phyloP scores from a whole-genome alignment of 2,797 vertebrate genomes.

The Amniataba percoides region DNA sequence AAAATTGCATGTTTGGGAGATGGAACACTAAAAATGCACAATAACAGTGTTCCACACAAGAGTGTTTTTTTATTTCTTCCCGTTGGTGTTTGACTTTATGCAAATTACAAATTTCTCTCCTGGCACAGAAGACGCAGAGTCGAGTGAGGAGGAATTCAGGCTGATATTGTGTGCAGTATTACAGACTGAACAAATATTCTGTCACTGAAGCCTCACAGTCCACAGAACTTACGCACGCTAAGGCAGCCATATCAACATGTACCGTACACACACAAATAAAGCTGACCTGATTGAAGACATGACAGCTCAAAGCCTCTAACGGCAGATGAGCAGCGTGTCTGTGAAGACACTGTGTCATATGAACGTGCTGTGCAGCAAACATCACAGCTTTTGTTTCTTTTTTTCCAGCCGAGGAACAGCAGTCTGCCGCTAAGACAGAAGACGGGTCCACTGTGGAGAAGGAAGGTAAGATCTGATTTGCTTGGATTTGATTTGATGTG shows the following conservation, averaged over 20 bases:
- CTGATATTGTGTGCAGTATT: slow-evolving; percentile 13
- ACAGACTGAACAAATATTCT: slow-evolving; percentile 24
- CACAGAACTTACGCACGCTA: slow-evolving; percentile 3
- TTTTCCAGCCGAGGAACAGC: slow-evolving; percentile 55
- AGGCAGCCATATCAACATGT: neutral
- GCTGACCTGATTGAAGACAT: slow-evolving; percentile 6
- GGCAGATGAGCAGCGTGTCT: neutral
- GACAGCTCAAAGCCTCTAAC: neutral
- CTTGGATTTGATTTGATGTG: slow-evolving; percentile 29
- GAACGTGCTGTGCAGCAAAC: slow-evolving; percentile 17
- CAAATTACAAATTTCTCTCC: slow-evolving; percentile 45
- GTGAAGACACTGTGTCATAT: slow-evolving; percentile 9
- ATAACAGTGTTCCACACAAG: neutral
- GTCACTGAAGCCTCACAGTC: slow-evolving; percentile 13
- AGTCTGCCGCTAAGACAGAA: slow-evolving; percentile 52
- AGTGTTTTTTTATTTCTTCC: slow-evolving; percentile 14
- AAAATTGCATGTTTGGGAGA: slow-evolving; percentile 29
- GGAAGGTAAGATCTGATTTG: slow-evolving; percentile 71
- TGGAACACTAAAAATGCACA: slow-evolving; percentile 31
- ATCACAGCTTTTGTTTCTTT: slow-evolving; percentile 30
- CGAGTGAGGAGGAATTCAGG: slow-evolving; percentile 1
- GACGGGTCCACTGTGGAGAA: slow-evolving; percentile 60
- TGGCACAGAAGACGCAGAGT: slow-evolving; percentile 19
- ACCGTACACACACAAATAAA: neutral
- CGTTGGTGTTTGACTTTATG: slow-evolving; percentile 24